Evolutionary conservation across 2,113 vertebrate genomes (phyloP), one percentile per base, ranked within the genome.

Genomic region (Leucopternis melanops): DNA sequence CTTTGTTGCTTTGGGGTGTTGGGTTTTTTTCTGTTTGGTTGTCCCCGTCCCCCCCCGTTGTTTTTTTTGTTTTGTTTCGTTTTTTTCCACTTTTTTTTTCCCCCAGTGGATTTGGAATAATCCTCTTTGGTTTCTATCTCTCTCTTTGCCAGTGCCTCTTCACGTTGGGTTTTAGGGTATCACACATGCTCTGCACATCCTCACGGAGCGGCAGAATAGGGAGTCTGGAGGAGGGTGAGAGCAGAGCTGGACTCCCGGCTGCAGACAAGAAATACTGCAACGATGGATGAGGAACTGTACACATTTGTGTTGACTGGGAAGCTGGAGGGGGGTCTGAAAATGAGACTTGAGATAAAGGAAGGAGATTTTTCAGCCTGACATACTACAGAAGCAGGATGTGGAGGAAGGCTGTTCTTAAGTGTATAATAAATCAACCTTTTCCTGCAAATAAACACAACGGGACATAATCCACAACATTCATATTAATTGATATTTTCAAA

Each of bases 131-230:
- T 32, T 79, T 79, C 50, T 54, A 11, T 47, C 21, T 71, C 22
- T 52, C 15, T 65, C 15, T 82, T 70, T 71, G 40, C 26, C 31
- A 16, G 20, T 57, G 22, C 11, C 36, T 66, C 61, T 49, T 78
- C n/a, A 50, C 32, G 27, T 40, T 85, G 52, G 42, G 45, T 49
- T 90, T 71, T 42, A 74, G 34, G 21, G 32, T 52, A 58, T 32
- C 6, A 3, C 16, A 10, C 34, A 31, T 42, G 59, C 18, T 90
- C 59, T 73, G 40, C 36, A 45, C 44, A 22, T 8, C 12, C 40
- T 55, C n/a, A 38, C 1, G 0, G 69, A 40, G 45, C 0, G 1
- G 62, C 47, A 75, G 38, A 44, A 29, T 5, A 20, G 38, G 36
- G 44, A 63, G 40, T 32, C 26, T 6, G 18, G 57, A 63, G 13